Evolutionary conservation across 2,113 vertebrate genomes (phyloP).

Genomic region (Mugil cephalus): DNA sequence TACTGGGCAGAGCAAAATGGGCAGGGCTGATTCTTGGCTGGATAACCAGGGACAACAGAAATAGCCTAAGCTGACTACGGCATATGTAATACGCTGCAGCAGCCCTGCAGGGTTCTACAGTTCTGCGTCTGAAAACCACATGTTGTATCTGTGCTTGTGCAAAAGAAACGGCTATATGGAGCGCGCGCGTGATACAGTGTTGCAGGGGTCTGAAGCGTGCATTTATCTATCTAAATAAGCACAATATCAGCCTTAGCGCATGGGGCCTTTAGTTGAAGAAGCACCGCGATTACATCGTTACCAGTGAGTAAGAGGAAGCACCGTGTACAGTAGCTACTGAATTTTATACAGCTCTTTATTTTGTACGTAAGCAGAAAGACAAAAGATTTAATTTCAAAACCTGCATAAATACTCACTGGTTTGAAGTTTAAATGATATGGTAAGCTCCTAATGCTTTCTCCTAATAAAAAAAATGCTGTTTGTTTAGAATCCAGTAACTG

Average conservation of each 20-base stretch:
- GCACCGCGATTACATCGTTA: slow-evolving; percentile 34
- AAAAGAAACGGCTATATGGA: not conserved
- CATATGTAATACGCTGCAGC: slow-evolving; percentile 62
- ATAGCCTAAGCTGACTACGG: slow-evolving; percentile 76
- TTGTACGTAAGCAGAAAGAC: not conserved
- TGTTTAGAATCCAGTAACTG: slow-evolving; percentile 10
- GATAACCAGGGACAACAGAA: slow-evolving; percentile 64
- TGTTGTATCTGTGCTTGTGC: slow-evolving; percentile 22
- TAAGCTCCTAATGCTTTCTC: slow-evolving; percentile 1
- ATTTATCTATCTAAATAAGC: slow-evolving; percentile 10
- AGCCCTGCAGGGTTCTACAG: slow-evolving; percentile 31
- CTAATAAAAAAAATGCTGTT: not conserved
- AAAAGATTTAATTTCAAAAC: slow-evolving; percentile 16
- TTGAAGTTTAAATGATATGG: not conserved
- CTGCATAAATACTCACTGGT: not conserved
- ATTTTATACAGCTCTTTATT: slow-evolving; percentile 7
- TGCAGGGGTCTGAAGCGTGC: not conserved
- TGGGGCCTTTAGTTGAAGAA: slow-evolving; percentile 1
- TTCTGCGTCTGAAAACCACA: slow-evolving; percentile 39
- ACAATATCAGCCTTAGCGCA: slow-evolving; percentile 24
- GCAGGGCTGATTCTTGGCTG: slow-evolving; percentile 57
- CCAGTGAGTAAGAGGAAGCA: slow-evolving; percentile 25
- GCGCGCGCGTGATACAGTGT: not conserved
- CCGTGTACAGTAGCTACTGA: not conserved
- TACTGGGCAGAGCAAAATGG: slow-evolving; percentile 43